Base-by-base conservation (phyloP, 2,113 vertebrate species). In the Phyllostomus discolor region DNA sequence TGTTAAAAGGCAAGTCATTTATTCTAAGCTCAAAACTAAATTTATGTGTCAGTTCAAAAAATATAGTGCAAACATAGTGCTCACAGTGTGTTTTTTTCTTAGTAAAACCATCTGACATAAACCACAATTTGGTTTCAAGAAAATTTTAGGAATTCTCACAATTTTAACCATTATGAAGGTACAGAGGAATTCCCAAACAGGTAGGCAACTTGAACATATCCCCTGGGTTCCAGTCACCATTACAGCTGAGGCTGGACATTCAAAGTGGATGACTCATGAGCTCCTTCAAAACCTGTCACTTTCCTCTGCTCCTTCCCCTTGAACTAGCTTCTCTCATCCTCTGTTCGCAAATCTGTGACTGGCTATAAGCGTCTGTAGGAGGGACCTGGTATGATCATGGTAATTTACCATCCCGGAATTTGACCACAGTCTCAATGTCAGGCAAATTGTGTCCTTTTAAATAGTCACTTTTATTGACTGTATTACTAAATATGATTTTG, bases 1-100 rank as follows among this genome's bases (percentile, higher is more conserved):
- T 97, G 95, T 97, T 96, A 96, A 98, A 98, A 98, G 94, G 82
- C 90, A 95, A 96, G 57, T 88, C 94, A 95, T 97, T 97, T 98
- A 97, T 95, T 97, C 97, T 78, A 91, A 73, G 70, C 76, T 35
- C 9, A 57, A 86, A 90, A 79, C 93, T 95, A 97, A 98, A 98
- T 97, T 94, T 91, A 94, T 95, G 82, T 96, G 64, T 93, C 95
- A 83, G 57, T 94, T 14, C n/a, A 84, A 97, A 98, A n/a, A 82
- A 78, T 75, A 76, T 90, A 75, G 84, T 41, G 86, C 80, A 94
- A 95, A 87, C 48, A 96, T 95, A 76, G 50, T 66, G n/a, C 20
- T 59, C 91, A 38, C 48, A 0, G 48, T 95, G 90, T 95, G 50
- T 88, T 90, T 91, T 88, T 88, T 72, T 76, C 90, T 76, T n/a